These are phyloP conservation scores for Arnoldichthys spilopterus DNA, from an alignment of 2,797 vertebrate genomes.

Conservation along the genomic window DNA sequence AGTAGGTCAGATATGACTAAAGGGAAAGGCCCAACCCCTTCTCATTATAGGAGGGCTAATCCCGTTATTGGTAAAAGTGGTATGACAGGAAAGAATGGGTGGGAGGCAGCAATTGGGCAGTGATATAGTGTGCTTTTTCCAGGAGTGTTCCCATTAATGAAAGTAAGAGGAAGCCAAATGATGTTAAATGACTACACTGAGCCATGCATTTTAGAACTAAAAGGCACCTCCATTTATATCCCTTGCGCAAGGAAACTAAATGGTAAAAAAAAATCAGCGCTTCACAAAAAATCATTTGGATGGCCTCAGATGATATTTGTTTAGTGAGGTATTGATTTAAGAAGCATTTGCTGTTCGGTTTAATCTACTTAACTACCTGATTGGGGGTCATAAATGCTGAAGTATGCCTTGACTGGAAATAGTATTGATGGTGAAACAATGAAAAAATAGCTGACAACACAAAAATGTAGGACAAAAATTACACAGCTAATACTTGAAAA, in stretches of 20 bases:
- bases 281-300: constrained; percentile 15
- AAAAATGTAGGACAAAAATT: neutral
- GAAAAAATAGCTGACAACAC: constrained; percentile 1
- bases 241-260: constrained; percentile 28
- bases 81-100: constrained; percentile 69
- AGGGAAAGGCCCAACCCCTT: constrained; percentile 3
- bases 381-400: neutral
- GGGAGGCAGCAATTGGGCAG: constrained; percentile 62
- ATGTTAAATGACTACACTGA: constrained; percentile 68
- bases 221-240: constrained; percentile 40
- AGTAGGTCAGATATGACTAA: constrained; percentile 24
- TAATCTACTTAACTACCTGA: constrained; percentile 31
- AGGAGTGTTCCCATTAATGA: constrained; percentile 66
- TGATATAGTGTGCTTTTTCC: constrained; percentile 69
- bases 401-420: neutral
- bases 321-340: constrained; percentile 36
- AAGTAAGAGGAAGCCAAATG: constrained; percentile 62
- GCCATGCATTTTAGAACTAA: constrained; percentile 44
- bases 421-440: neutral
- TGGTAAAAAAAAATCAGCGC: constrained; percentile 16
- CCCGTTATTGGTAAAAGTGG: constrained; percentile 55
- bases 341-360: constrained; percentile 32
- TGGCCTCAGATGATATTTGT: constrained; percentile 8
- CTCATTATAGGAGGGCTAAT: constrained; percentile 36
- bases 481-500: neutral